Evolutionary conservation across 2,113 vertebrate genomes (phyloP).

Genomic region (Megatriorchis doriae): DNA sequence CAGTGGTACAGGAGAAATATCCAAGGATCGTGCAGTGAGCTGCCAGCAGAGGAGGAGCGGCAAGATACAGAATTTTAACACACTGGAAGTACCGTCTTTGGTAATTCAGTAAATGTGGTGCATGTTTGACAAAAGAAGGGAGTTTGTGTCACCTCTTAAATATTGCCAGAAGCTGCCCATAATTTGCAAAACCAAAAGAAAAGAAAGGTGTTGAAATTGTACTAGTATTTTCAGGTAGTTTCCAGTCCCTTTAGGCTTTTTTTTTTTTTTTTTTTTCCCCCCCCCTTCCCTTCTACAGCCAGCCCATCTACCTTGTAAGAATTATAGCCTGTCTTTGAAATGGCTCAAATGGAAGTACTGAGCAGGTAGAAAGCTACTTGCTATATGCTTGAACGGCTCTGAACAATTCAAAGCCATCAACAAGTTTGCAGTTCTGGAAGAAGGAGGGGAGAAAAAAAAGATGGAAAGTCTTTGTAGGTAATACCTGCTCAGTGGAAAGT

Average conservation of each 20-base stretch:
- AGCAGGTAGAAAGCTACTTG: slow-evolving; percentile 22
- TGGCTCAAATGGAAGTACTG: neutral
- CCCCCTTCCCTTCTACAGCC: neutral
- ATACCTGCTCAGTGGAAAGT: neutral
- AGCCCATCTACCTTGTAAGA: slow-evolving; percentile 4
- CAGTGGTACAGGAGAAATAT: neutral
- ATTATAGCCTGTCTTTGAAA: neutral
- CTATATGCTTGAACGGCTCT: slow-evolving; percentile 1
- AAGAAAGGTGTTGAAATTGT: neutral
- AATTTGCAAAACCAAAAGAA: neutral
- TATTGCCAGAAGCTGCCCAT: neutral
- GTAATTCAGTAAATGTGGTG: neutral
- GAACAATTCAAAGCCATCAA: slow-evolving; percentile 48
- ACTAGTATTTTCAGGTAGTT: neutral
- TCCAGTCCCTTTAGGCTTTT: neutral
- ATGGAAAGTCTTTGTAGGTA: neutral
- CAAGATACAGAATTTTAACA: neutral
- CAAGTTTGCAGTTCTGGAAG: slow-evolving; percentile 21
- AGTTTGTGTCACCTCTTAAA: neutral
- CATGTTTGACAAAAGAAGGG: neutral
- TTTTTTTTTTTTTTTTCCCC: neutral
- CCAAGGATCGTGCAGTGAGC: neutral
- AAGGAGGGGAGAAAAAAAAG: neutral
- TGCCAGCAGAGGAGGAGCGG: neutral
- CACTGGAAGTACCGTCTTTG: neutral